These are phyloP conservation scores for Saccopteryx bilineata DNA, from an alignment of 2,113 vertebrate genomes.

Conservation along the genomic window DNA sequence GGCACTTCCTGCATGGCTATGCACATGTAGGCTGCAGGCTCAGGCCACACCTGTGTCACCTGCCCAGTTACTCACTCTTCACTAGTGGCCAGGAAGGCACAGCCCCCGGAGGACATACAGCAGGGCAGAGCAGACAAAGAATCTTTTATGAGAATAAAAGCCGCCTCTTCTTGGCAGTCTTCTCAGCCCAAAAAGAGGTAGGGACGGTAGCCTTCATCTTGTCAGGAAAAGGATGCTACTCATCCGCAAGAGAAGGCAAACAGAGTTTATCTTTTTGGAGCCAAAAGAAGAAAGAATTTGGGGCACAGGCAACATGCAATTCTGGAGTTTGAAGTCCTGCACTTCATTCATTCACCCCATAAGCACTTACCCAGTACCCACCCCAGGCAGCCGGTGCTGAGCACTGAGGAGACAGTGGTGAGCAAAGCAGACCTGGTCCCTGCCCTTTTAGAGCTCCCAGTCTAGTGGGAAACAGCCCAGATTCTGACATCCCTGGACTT, in stretches of 20 bases:
- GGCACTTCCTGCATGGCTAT: accelerated
- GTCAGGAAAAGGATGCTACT: neutral
- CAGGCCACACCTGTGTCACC: neutral
- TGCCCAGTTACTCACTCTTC: neutral
- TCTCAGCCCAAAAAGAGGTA: neutral
- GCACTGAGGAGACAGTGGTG: neutral
- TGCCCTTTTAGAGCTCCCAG: neutral
- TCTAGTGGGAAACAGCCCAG: neutral
- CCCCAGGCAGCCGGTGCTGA: neutral
- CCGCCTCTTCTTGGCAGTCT: neutral
- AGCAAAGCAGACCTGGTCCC: neutral
- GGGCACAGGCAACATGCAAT: neutral
- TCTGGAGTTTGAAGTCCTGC: neutral
- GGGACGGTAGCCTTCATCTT: neutral
- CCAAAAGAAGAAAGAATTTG: neutral
- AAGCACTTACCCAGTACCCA: neutral
- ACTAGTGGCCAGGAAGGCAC: neutral
- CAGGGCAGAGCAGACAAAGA: neutral
- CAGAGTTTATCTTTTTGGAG: neutral
- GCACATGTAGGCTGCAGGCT: neutral
- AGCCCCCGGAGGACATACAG: neutral
- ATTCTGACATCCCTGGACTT: neutral
- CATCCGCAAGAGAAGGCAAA: neutral
- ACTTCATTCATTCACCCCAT: neutral
- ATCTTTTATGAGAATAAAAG: neutral